A percentile compares a stretch with the other conserved stretches of the same genome.
Conservation (phyloP, 2,113 vertebrate genomes). For the Thomomys bottae region DNA sequence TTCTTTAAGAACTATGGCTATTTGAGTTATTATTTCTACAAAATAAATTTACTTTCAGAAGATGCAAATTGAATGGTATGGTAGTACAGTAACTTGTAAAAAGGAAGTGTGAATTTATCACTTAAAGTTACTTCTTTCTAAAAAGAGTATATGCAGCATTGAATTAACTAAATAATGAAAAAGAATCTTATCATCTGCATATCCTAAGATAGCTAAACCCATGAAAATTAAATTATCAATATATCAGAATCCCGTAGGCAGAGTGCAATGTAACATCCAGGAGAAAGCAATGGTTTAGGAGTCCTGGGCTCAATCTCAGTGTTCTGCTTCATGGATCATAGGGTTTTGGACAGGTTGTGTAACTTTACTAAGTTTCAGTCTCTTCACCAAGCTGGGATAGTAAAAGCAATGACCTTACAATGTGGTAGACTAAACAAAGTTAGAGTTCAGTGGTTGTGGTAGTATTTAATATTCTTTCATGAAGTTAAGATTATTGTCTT, state of each 20-base stretch:
- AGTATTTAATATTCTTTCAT: constrained; percentile 28
- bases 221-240: neutral
- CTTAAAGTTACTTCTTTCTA: neutral
- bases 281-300: neutral
- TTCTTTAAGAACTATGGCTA: constrained; percentile 29
- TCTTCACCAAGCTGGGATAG: neutral
- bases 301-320: neutral
- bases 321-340: neutral
- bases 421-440: neutral
- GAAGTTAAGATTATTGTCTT: neutral
- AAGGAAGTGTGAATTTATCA: neutral
- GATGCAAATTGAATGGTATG: neutral
- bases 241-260: neutral
- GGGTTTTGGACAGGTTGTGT: neutral
- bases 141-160: neutral
- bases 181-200: neutral
- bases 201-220: neutral
- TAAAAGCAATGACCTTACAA: neutral
- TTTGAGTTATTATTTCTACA: neutral
- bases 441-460: neutral
- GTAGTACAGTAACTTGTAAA: neutral
- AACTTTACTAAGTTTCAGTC: neutral
- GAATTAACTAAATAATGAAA: neutral
- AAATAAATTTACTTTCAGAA: neutral
- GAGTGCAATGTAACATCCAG: neutral